Conservation (phyloP, 1,140 invertebrate species). For the Lycorma delicatula region DNA sequence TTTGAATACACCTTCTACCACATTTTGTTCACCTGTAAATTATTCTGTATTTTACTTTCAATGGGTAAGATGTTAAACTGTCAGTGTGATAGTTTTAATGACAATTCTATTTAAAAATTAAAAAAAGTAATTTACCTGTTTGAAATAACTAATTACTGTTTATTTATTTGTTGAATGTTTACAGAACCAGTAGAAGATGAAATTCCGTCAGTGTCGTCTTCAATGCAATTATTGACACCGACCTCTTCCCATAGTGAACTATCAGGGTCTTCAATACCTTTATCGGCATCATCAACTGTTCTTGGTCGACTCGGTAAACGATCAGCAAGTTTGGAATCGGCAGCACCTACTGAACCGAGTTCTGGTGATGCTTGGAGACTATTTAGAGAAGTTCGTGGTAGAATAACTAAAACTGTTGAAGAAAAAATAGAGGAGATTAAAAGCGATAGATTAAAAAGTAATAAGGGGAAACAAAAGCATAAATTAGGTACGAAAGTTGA, state of each 20-base stretch:
- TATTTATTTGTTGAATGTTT: no score
- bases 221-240: background rate
- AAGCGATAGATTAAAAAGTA: constrained; percentile 35
- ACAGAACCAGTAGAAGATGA: background rate
- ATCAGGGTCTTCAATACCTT: no score
- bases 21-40: no score
- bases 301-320: constrained; percentile 10
- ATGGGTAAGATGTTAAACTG: no score
- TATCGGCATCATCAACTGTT: constrained; percentile 16
- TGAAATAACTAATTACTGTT: no score
- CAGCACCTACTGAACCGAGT: background rate
- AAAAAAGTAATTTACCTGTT: no score
- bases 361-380: constrained; percentile 18
- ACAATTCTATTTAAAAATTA: no score
- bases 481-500: constrained; percentile 35
- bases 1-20: no score
- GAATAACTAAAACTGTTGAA: constrained; percentile 56
- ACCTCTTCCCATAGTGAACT: background rate
- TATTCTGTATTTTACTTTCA: no score
- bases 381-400: constrained; percentile 36
- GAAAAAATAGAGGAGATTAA: constrained; percentile 52
- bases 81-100: no score
- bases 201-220: background rate
- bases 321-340: constrained; percentile 17
- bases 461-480: constrained; percentile 31